A percentile compares a stretch with the other conserved stretches of the same genome.
phyloP scores from a whole-genome alignment of 2,888 invertebrate species.

The Cephus pygmeus region DNA sequence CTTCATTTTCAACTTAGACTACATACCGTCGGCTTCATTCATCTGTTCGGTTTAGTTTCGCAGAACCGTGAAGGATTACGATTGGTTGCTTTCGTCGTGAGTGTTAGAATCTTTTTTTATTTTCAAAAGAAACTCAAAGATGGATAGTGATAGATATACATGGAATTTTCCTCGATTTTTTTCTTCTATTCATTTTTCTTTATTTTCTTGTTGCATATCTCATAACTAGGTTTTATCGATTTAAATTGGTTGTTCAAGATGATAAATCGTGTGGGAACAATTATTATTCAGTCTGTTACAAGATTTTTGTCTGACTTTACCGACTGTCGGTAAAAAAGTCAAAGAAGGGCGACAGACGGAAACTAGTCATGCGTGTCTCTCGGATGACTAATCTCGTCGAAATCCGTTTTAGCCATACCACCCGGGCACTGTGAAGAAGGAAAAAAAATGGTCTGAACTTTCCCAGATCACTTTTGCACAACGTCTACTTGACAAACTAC shows the following conservation, averaged over 20 bases:
- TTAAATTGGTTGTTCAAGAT: not conserved
- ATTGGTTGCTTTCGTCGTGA: not conserved
- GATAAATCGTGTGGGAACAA: not conserved
- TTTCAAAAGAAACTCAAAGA: not conserved
- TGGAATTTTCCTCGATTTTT: not conserved
- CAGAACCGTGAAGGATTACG: not conserved
- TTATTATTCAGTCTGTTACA: not conserved
- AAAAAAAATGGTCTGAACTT: not conserved
- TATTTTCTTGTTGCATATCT: not conserved
- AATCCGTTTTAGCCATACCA: not conserved
- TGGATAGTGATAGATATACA: not conserved
- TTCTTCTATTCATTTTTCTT: not conserved
- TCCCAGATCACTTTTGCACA: not conserved
- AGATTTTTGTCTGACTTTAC: not conserved
- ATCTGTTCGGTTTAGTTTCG: not conserved
- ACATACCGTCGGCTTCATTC: not conserved
- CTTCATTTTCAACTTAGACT: not conserved
- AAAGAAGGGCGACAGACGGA: not conserved
- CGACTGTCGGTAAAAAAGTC: not conserved
- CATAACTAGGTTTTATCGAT: no score
- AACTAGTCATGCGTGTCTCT: not conserved
- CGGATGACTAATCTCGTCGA: not conserved
- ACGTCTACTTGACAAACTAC: not conserved
- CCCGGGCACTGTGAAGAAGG: not conserved
- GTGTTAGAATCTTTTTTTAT: not conserved